Conservation (phyloP, 2,797 vertebrate genomes). For the Micropoecilia bifurca region DNA sequence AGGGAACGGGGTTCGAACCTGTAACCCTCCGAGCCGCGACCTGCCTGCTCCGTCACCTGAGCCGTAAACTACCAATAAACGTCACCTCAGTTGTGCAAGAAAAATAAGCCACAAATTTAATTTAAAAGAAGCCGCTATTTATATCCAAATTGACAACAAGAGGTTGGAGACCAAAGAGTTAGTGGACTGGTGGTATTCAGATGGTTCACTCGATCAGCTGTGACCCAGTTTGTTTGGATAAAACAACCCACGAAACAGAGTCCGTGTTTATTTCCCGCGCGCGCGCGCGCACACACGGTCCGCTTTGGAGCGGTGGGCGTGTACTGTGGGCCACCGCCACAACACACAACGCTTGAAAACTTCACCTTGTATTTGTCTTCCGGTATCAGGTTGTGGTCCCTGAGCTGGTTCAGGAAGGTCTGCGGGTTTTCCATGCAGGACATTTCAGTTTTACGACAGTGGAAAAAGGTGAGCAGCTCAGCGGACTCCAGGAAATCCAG, state of each 20-base stretch:
- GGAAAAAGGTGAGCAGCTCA: conserved; percentile 64
- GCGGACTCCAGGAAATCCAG: conserved; percentile 47
- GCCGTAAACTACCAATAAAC: not conserved
- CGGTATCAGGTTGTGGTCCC: conserved; percentile 70
- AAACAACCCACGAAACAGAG: not conserved
- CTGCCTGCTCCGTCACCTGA: not conserved
- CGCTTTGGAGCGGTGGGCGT: not conserved
- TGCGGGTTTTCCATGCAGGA: conserved; percentile 72
- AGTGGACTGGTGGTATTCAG: not conserved
- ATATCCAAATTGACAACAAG: not conserved
- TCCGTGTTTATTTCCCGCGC: not conserved
- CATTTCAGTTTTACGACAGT: conserved; percentile 68
- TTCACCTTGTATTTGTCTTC: conserved; percentile 66
- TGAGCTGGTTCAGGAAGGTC: conserved; percentile 69
- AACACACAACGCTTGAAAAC: fast-evolving
- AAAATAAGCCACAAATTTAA: not conserved
- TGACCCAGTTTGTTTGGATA: not conserved
- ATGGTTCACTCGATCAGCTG: not conserved
- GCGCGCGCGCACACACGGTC: not conserved
- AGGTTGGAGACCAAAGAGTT: not conserved
- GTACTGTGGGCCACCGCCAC: not conserved
- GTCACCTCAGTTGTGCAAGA: not conserved
- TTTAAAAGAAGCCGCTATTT: not conserved
- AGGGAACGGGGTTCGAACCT: not conserved
- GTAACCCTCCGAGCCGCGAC: not conserved